Conservation (phyloP, 2,888 invertebrate species). For the Sphaerophoria taeniata region DNA sequence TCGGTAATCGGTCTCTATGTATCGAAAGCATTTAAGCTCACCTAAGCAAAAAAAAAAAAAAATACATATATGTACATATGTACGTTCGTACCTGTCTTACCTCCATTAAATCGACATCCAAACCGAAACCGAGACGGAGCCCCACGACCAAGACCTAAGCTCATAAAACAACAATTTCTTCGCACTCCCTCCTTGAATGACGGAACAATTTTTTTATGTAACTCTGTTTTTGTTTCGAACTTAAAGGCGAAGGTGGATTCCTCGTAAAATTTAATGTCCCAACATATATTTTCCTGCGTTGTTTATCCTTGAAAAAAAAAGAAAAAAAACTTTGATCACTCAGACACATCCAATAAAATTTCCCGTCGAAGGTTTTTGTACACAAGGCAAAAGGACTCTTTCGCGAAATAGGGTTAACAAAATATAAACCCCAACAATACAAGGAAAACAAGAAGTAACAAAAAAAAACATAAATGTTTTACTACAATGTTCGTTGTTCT, state of each 20-base stretch:
- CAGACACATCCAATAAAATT: slow-evolving; percentile 62
- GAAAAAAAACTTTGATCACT: slow-evolving; percentile 52
- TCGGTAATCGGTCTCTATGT: not conserved
- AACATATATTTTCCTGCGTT: slow-evolving; percentile 1
- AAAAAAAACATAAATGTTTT: not conserved
- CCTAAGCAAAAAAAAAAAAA: slow-evolving; percentile 1
- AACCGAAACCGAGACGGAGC: too few species aligned
- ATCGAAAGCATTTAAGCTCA: slow-evolving; percentile 1
- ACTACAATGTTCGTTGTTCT: not conserved
- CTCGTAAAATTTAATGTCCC: slow-evolving; percentile 56
- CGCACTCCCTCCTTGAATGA: not conserved
- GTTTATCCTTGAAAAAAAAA: slow-evolving; percentile 55
- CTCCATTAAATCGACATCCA: not conserved
- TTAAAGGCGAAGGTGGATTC: slow-evolving; percentile 29
- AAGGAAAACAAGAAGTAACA: not conserved
- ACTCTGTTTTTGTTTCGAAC: not conserved
- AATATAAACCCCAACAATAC: not conserved
- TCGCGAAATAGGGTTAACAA: slow-evolving; percentile 10
- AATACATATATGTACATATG: not conserved
- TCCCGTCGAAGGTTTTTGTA: not conserved
- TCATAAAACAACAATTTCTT: slow-evolving; percentile 33
- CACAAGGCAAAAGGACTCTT: not conserved
- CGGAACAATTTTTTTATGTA: slow-evolving; percentile 9
- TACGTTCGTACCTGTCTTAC: not conserved
- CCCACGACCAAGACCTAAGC: not conserved